Conservation (phyloP, 92 coral and sea anemone genomes). For the Galaxea fascicularis region DNA sequence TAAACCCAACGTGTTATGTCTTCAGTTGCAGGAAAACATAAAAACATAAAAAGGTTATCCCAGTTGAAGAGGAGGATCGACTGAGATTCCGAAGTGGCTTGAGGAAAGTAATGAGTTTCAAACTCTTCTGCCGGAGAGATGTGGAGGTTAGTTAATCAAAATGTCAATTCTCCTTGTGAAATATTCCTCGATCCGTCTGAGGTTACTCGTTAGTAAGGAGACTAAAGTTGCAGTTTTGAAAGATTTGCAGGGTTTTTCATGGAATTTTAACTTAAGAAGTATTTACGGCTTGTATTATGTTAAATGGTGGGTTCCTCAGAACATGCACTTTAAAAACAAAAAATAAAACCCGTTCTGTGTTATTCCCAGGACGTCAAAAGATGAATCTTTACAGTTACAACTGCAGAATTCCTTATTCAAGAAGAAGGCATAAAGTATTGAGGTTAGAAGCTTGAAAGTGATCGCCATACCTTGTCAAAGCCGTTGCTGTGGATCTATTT, state of each 20-base stretch:
- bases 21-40: slow-evolving; percentile 85
- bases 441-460: slow-evolving; percentile 9
- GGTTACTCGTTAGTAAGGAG: too few species aligned
- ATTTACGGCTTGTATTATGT: too few species aligned
- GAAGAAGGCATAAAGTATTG: slow-evolving; percentile 39
- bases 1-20: background rate
- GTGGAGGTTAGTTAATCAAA: slow-evolving; percentile 57
- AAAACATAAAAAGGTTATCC: slow-evolving; percentile 81
- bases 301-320: too few species aligned
- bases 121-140: too few species aligned
- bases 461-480: background rate
- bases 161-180: too few species aligned
- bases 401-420: slow-evolving; percentile 38
- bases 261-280: too few species aligned
- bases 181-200: too few species aligned
- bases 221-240: too few species aligned
- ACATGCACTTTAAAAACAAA: too few species aligned
- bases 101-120: slow-evolving; percentile 89
- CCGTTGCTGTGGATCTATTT: too few species aligned
- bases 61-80: slow-evolving; percentile 85
- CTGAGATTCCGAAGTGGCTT: slow-evolving; percentile 86
- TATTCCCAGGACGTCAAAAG: slow-evolving; percentile 36
- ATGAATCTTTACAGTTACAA: slow-evolving; percentile 18
- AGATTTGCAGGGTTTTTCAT: too few species aligned
- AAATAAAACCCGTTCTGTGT: background rate